A percentile compares a stretch with the other conserved stretches of the same genome.
phyloP scores from a whole-genome alignment of 2,888 invertebrate genomes.

The Pyrocoelia pectoralis region DNA sequence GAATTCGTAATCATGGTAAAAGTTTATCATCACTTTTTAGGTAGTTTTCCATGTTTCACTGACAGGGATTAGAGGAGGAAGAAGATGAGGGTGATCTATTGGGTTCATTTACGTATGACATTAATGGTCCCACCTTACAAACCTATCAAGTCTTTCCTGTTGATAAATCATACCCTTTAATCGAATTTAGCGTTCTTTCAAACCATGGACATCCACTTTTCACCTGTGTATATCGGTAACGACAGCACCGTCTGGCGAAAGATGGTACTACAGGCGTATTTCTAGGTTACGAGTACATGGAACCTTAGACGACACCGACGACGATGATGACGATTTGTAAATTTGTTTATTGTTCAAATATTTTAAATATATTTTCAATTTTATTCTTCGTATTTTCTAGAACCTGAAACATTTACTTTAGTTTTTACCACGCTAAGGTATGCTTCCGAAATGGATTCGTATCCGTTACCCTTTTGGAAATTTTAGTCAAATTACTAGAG shows the following conservation, averaged over 20 bases:
- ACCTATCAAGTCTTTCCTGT: conserved; percentile 62
- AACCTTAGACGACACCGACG: too few species aligned
- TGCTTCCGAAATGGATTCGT: too few species aligned
- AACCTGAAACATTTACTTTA: too few species aligned
- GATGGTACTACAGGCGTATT: conserved; percentile 13
- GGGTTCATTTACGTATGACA: conserved; percentile 69
- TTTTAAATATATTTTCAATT: too few species aligned
- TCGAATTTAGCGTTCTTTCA: conserved; percentile 71
- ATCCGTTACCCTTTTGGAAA: too few species aligned
- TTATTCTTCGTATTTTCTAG: too few species aligned
- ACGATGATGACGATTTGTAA: too few species aligned
- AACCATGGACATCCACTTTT: conserved; percentile 77
- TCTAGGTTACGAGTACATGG: conserved; percentile 39
- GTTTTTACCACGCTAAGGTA: too few species aligned
- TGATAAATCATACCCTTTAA: conserved; percentile 61
- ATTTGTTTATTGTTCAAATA: too few species aligned
- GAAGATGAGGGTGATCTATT: conserved; percentile 53
- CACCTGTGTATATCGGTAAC: conserved; percentile 76
- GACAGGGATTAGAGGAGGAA: neutral
- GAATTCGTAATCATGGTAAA: conserved; percentile 66
- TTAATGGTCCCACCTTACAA: conserved; percentile 66
- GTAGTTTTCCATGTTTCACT: too few species aligned
- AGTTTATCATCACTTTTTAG: too few species aligned
- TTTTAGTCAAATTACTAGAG: too few species aligned
- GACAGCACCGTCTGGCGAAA: neutral